These are phyloP conservation scores for Gerris lacustris DNA, from an alignment of 2,888 invertebrate species.

Conservation along the genomic window DNA sequence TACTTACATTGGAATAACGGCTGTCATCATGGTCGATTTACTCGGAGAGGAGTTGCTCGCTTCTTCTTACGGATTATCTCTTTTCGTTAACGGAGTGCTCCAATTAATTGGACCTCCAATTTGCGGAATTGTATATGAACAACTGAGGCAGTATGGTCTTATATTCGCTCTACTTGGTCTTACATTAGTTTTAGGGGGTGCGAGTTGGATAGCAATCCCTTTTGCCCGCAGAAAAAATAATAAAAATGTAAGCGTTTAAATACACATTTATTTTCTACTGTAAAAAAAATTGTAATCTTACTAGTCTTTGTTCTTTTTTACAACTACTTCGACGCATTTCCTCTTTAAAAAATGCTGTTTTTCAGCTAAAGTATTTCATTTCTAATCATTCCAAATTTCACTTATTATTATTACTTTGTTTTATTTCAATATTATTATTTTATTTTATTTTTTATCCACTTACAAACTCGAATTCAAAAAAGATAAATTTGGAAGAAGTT, in stretches of 20 bases:
- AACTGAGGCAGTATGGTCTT: conserved; percentile 52
- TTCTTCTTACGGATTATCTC: conserved; percentile 72
- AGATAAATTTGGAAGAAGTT: no score
- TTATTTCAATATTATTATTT: no score
- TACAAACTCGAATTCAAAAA: no score
- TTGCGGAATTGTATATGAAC: conserved; percentile 60
- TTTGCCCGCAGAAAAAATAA: conserved; percentile 43
- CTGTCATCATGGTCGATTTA: conserved; percentile 79
- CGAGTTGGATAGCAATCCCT: conserved; percentile 64
- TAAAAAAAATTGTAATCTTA: no score
- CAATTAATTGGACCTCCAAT: conserved; percentile 72
- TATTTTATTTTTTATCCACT: no score
- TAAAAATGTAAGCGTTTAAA: background rate
- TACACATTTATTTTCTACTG: no score
- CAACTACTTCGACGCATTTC: no score
- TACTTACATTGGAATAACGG: conserved; percentile 72
- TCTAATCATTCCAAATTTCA: no score
- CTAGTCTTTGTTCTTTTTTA: no score
- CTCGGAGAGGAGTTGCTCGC: conserved; percentile 70
- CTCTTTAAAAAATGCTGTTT: no score
- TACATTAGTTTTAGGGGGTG: conserved; percentile 56
- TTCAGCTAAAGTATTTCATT: no score
- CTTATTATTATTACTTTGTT: no score
- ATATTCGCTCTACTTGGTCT: conserved; percentile 63
- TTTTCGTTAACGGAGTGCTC: conserved; percentile 70